Evolutionary conservation across 53 echinoderm and acorn worm species (phyloP).

Genomic region (Antedon mediterranea): DNA sequence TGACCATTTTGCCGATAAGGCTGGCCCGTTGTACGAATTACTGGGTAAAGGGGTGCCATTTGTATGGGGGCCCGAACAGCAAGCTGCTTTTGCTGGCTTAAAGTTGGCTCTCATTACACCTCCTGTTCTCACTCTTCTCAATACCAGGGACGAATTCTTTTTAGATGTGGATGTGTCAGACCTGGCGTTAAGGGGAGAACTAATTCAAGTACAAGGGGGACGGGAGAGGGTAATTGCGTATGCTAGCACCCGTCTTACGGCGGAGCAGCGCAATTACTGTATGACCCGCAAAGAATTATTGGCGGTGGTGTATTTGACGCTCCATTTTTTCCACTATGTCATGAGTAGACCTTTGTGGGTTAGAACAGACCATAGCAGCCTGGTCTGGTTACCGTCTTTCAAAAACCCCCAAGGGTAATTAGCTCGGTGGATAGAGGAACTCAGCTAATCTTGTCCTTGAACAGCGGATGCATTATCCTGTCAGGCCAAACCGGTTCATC

Average conservation of each 20-base stretch:
- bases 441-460: conserved; percentile 34
- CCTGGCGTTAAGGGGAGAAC: too few species aligned
- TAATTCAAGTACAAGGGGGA: conserved; percentile 5
- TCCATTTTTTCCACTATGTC: too few species aligned
- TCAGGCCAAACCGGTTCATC: too few species aligned
- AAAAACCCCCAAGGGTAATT: conserved; percentile 33
- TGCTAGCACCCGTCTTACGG: conserved; percentile 9
- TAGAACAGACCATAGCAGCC: too few species aligned
- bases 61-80: conserved; percentile 8
- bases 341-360: too few species aligned
- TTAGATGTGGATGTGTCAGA: too few species aligned
- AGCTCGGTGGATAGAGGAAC: conserved; percentile 33
- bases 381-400: too few species aligned
- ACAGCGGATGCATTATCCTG: conserved; percentile 14
- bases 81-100: conserved; percentile 1
- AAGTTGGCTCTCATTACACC: background rate
- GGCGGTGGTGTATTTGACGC: conserved; percentile 21
- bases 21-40: conserved; percentile 10
- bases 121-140: conserved; percentile 11
- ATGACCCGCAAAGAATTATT: too few species aligned
- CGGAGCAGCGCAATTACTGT: too few species aligned
- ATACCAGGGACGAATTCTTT: conserved; percentile 1
- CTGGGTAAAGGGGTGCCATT: conserved; percentile 14
- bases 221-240: conserved; percentile 1
- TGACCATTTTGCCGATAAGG: conserved; percentile 11